phyloP scores from a whole-genome alignment of 1,140 invertebrate genomes.

The Pseudomyrmex pallidus region DNA sequence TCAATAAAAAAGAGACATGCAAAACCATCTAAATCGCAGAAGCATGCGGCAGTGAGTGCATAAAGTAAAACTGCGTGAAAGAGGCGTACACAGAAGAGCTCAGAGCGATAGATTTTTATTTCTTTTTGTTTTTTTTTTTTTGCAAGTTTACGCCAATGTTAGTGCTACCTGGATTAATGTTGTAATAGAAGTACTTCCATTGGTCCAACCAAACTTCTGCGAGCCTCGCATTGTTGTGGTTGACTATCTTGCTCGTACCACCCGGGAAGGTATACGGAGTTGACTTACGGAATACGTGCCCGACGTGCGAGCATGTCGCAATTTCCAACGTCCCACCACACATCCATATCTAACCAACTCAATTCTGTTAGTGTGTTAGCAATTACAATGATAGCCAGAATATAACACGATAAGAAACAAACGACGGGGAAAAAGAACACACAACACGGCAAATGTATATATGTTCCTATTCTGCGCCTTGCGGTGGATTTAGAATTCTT shows the following conservation, averaged over 20 bases:
- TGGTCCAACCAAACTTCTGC: conserved; percentile 99
- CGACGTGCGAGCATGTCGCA: conserved; percentile 95
- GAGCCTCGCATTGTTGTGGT: conserved; percentile 98
- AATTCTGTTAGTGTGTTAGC: conserved; percentile 84
- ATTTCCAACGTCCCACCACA: conserved; percentile 97
- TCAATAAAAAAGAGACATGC: conserved; percentile 52
- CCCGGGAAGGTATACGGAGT: conserved; percentile 99
- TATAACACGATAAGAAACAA: conserved; percentile 56
- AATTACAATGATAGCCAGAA: conserved; percentile 58
- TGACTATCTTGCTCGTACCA: conserved; percentile 98
- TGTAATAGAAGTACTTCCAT: conserved; percentile 99
- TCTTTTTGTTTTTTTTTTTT: conserved; percentile 47
- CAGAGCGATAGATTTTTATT: conserved; percentile 41
- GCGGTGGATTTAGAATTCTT: conserved; percentile 51
- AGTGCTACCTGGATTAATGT: conserved; percentile 96
- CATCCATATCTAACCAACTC: conserved; percentile 96
- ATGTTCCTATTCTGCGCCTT: conserved; percentile 32
- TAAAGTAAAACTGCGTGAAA: conserved; percentile 19
- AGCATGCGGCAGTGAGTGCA: conserved; percentile 53
- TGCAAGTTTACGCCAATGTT: conserved; percentile 73
- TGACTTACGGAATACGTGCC: conserved; percentile 99
- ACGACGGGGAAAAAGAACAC: conserved; percentile 40
- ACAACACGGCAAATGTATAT: conserved; percentile 30
- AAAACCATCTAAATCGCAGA: conserved; percentile 24
- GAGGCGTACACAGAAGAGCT: conserved; percentile 18